Evolutionary conservation across 2,888 invertebrate species (phyloP).

Genomic region (Phytoseiulus persimilis): DNA sequence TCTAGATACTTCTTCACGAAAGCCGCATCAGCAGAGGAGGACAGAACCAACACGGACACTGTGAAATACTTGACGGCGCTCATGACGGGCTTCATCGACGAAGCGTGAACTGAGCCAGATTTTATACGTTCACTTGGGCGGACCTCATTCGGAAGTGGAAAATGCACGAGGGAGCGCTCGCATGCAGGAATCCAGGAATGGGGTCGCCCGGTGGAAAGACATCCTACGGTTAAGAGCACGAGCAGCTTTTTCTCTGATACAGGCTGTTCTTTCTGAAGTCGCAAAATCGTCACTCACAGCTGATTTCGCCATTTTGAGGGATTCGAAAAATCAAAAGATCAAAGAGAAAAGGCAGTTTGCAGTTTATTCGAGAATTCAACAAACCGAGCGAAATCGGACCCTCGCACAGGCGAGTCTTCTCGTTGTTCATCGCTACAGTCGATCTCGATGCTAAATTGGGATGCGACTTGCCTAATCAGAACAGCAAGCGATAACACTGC

Average conservation of each 20-base stretch:
- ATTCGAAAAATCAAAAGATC: too few relatives aligned
- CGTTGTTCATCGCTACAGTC: too few relatives aligned
- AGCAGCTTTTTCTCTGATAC: neutral
- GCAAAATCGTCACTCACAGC: too few relatives aligned
- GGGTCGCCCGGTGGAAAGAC: neutral
- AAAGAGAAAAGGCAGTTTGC: too few relatives aligned
- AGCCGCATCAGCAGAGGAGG: neutral
- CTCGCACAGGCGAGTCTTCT: too few relatives aligned
- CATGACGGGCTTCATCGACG: neutral
- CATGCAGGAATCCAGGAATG: neutral
- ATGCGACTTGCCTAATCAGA: too few relatives aligned
- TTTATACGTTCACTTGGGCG: neutral
- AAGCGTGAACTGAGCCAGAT: neutral
- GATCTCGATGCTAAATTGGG: too few relatives aligned
- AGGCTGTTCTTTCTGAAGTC: too few relatives aligned
- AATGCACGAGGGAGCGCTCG: neutral
- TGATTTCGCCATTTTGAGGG: too few relatives aligned
- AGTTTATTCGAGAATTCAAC: too few relatives aligned
- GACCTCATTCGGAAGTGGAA: neutral
- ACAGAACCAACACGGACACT: neutral
- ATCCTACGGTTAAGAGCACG: neutral
- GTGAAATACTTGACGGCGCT: neutral
- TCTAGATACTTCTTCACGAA: conserved; percentile 24
- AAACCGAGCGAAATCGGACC: too few relatives aligned
- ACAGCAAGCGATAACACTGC: too few relatives aligned